Evolutionary conservation across 2,888 invertebrate species (phyloP), one percentile per base, ranked within the genome.

Genomic region (Liopterus haemorrhoidalis): DNA sequence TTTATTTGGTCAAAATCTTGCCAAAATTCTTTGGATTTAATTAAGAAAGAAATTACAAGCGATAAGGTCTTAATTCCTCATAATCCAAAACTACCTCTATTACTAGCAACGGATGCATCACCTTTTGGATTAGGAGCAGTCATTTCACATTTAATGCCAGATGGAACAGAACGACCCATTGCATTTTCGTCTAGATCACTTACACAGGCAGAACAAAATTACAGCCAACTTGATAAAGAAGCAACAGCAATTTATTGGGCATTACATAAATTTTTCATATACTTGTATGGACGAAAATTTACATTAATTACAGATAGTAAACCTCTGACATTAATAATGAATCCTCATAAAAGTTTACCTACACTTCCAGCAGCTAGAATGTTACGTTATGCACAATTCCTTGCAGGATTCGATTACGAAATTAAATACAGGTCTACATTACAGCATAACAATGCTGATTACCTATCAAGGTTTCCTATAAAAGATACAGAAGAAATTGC

Each of bases 81-180:
- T 32, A 45, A 61, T 43, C 41, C 31, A 14, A 46, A 54, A 9
- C 45, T 56, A 46, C 55, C 57, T 3, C 18, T 60, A 2, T 42
- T 45, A 25, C 31, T 65, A 14, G 59, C 62, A 4, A 59, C 61
- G 8, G 64, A 66, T 52, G 62, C 63, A 6, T 60, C 58, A 35
- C 59, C 58, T 5, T 43, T 42, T 11, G 63, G 63, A 30, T 28
- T 27, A 27, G 27, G 27, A 21, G 27, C 9, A 42, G 49, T 48
- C 20, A 22, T 16, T 9, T 15, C n/a, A 5, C 28, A 62, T 39
- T 54, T 51, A 27, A 53, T 56, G 38, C 49, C 51, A 33, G 57
- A 64, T 53, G 59, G 60, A 6, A 46, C 49, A 14, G 61, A 65
- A 48, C 45, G 57, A 52, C 64, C 64, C 1, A 60, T 65, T 31